phyloP scores from a whole-genome alignment of 1,140 invertebrate species.

The Achatina immaculata region DNA sequence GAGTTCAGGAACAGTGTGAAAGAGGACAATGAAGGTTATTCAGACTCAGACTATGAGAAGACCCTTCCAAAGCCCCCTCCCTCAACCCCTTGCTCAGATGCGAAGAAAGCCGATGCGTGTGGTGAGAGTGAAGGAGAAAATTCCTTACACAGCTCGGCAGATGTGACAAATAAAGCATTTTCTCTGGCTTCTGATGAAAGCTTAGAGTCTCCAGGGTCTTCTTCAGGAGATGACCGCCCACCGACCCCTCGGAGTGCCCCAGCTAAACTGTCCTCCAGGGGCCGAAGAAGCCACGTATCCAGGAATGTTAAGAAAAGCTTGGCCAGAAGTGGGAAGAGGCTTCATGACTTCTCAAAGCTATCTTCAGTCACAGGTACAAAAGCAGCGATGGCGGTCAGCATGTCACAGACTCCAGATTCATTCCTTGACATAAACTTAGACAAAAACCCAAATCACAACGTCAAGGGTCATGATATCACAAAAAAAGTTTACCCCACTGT shows the following conservation, averaged over 20 bases:
- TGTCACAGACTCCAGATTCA: too few species aligned
- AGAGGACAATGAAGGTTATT: neutral
- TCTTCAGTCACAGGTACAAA: neutral
- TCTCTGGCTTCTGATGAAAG: constrained; percentile 36
- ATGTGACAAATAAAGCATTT: constrained; percentile 34
- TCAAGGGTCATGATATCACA: neutral
- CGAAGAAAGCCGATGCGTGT: neutral
- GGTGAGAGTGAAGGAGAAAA: constrained; percentile 28
- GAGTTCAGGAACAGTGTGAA: neutral
- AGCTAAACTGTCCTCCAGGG: constrained; percentile 30
- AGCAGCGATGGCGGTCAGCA: neutral
- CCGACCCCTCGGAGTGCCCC: constrained; percentile 36
- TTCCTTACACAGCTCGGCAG: constrained; percentile 29
- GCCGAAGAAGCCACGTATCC: constrained; percentile 2
- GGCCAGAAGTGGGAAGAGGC: neutral
- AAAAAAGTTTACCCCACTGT: neutral
- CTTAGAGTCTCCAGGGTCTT: constrained; percentile 14
- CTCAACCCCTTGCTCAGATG: constrained; percentile 22
- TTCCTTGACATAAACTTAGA: too few species aligned
- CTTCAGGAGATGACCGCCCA: neutral
- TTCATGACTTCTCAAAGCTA: neutral
- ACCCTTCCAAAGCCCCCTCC: constrained; percentile 29
- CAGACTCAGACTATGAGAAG: constrained; percentile 16
- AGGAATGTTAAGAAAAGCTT: constrained; percentile 1
- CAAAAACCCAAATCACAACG: too few species aligned